Conservation (phyloP, 1,140 invertebrate species). For the Venturia canescens region DNA sequence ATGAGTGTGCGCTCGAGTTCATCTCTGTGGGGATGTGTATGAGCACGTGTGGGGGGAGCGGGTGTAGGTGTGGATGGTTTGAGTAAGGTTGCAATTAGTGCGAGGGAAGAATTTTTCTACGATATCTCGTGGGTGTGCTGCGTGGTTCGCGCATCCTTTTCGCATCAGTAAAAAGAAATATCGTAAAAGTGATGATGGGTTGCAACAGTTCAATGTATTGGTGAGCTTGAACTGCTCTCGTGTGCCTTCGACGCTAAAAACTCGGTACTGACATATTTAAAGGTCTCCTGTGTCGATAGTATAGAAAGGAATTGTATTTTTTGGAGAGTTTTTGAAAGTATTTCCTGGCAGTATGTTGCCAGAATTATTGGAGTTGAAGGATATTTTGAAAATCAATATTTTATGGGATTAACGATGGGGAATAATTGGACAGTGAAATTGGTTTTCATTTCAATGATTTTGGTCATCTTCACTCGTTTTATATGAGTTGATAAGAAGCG, state of each 20-base stretch:
- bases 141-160: constrained; percentile 6
- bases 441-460: not conserved
- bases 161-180: not conserved
- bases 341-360: no score
- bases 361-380: no score
- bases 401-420: not conserved
- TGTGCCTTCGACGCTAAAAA: not conserved
- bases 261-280: not conserved
- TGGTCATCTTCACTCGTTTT: not conserved
- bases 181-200: not conserved
- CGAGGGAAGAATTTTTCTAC: constrained; percentile 18
- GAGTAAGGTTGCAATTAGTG: not conserved
- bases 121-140: constrained; percentile 15
- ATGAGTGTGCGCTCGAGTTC: not conserved
- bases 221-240: not conserved
- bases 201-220: not conserved
- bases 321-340: no score
- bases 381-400: not conserved
- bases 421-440: not conserved
- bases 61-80: not conserved
- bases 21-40: not conserved
- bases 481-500: not conserved
- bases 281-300: not conserved
- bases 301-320: not conserved
- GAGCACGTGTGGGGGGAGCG: not conserved